Evolutionary conservation across 2,797 vertebrate species (phyloP).

Genomic region (Bothrops alternatus): DNA sequence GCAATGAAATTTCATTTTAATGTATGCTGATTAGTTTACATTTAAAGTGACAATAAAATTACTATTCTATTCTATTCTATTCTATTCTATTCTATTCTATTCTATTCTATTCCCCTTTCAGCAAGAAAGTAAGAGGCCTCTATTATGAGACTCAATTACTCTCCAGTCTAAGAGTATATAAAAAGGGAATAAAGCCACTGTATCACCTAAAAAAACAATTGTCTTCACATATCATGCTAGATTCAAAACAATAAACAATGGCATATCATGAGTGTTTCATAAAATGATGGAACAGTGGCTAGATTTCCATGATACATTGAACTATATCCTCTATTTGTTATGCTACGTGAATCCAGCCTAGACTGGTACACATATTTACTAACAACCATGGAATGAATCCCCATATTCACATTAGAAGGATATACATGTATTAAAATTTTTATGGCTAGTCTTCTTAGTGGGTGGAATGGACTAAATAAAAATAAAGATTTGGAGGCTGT

Average conservation of each 20-base stretch:
- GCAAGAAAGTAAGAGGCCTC: not conserved
- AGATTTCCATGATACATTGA: not conserved
- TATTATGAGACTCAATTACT: not conserved
- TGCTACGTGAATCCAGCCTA: not conserved
- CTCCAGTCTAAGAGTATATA: not conserved
- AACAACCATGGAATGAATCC: no score
- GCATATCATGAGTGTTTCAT: not conserved
- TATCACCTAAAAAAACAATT: not conserved
- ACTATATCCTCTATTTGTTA: not conserved
- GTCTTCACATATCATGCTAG: not conserved
- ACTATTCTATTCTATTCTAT: no score
- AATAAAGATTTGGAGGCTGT: constrained; percentile 84
- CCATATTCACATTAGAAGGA: constrained; percentile 76
- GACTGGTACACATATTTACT: not conserved
- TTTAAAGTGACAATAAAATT: no score
- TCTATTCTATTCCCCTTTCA: no score
- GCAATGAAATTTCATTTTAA: no score
- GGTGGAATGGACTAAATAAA: constrained; percentile 86
- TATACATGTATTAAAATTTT: constrained; percentile 87
- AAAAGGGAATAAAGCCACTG: not conserved
- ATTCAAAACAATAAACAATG: not conserved
- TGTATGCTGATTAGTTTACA: no score
- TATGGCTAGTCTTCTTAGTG: constrained; percentile 83
- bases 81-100: no score
- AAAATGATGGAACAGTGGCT: not conserved